Conservation (phyloP, 2,888 invertebrate genomes). For the Lysandra coridon region DNA sequence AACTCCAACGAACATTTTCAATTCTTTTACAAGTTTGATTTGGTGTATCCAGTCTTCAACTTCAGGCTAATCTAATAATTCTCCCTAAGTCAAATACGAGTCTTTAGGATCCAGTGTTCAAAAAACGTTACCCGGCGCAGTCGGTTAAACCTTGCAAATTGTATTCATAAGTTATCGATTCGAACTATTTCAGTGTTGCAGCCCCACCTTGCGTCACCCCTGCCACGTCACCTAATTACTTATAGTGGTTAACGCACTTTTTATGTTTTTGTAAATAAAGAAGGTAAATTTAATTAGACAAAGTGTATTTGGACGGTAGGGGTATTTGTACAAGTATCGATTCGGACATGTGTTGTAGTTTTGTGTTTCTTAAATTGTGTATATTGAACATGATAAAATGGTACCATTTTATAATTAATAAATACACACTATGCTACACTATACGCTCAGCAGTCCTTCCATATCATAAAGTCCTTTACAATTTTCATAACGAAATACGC, state of each 20-base stretch:
- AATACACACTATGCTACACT: background rate
- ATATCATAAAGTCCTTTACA: no score
- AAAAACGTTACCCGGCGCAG: background rate
- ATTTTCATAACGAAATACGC: no score
- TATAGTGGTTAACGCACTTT: background rate
- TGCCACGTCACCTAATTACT: slow-evolving; percentile 4
- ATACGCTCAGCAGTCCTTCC: no score
- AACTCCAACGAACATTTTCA: no score
- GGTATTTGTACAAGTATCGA: background rate
- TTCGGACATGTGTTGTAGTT: background rate
- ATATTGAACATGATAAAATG: no score
- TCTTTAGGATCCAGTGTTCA: background rate
- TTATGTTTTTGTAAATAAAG: slow-evolving; percentile 16
- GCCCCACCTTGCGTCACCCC: background rate
- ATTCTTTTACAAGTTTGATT: background rate
- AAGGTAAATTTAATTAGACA: background rate
- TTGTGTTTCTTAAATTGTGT: no score
- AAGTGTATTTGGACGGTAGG: slow-evolving; percentile 3
- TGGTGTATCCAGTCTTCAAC: background rate
- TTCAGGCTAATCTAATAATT: background rate
- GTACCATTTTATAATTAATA: background rate
- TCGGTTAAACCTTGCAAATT: background rate
- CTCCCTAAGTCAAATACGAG: background rate
- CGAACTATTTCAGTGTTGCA: background rate
- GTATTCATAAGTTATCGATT: slow-evolving; percentile 4